Evolutionary conservation across 2,113 vertebrate species (phyloP).

Genomic region (Erpornis zantholeuca): DNA sequence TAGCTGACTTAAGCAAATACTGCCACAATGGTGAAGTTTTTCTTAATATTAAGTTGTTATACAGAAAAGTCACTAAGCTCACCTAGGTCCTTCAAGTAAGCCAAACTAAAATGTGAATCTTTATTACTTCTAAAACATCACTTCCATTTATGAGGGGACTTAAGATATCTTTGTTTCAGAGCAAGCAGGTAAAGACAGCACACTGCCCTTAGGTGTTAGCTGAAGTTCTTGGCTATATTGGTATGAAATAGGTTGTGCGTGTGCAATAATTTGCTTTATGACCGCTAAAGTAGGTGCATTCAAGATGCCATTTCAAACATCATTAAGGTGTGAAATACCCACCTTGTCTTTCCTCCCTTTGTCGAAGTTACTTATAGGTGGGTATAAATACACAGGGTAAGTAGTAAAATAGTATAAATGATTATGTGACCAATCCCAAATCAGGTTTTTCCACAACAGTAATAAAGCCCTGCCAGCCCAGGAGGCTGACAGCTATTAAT

Average conservation of each 20-base stretch:
- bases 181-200: not conserved
- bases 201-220: not conserved
- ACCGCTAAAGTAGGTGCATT: not conserved
- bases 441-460: not conserved
- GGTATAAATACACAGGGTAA: not conserved
- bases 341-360: not conserved
- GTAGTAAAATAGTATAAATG: not conserved
- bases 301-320: not conserved
- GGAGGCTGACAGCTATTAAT: not conserved
- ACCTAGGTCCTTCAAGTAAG: not conserved
- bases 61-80: not conserved
- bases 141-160: not conserved
- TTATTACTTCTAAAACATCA: not conserved
- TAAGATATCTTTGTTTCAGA: not conserved
- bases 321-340: not conserved
- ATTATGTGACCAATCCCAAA: not conserved
- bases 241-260: not conserved
- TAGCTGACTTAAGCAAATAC: not conserved
- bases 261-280: not conserved
- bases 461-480: not conserved
- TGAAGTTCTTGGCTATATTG: not conserved
- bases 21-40: not conserved
- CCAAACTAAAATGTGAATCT: not conserved
- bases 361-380: not conserved
- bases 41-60: not conserved